phyloP scores from a whole-genome alignment of 2,888 invertebrate genomes.

The Smittia aterrima region DNA sequence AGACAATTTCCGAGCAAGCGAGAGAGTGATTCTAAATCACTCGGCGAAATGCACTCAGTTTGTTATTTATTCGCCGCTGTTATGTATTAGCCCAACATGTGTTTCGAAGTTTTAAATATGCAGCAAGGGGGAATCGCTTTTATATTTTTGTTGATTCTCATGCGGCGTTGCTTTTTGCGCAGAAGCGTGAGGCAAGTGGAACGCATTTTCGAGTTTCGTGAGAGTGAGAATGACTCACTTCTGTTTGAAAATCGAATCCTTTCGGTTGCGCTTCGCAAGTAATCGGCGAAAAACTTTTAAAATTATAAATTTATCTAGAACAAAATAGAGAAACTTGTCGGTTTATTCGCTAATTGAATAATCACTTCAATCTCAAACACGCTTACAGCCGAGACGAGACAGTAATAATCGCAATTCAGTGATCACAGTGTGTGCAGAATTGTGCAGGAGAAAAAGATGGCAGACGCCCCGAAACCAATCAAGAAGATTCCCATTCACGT shows the following conservation, averaged over 20 bases:
- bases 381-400: too few species aligned
- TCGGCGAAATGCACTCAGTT: constrained; percentile 1
- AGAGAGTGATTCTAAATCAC: too few species aligned
- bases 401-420: too few species aligned
- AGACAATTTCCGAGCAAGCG: neutral
- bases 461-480: constrained; percentile 66
- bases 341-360: neutral
- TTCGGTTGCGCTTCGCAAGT: constrained; percentile 2
- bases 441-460: constrained; percentile 17
- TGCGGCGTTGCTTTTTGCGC: constrained; percentile 32
- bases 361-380: neutral
- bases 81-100: constrained; percentile 32
- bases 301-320: too few species aligned
- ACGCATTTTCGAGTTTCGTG: constrained; percentile 20
- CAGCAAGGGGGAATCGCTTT: constrained; percentile 9
- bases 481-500: constrained; percentile 94
- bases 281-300: neutral
- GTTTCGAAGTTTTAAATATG: constrained; percentile 3
- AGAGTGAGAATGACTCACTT: constrained; percentile 31
- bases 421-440: neutral
- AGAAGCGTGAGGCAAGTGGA: constrained; percentile 37
- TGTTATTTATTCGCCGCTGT: constrained; percentile 6
- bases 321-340: too few species aligned
- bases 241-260: constrained; percentile 28
- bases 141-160: constrained; percentile 30